Conservation (phyloP, 2,113 vertebrate species). For the Thamnophis sirtalis region DNA sequence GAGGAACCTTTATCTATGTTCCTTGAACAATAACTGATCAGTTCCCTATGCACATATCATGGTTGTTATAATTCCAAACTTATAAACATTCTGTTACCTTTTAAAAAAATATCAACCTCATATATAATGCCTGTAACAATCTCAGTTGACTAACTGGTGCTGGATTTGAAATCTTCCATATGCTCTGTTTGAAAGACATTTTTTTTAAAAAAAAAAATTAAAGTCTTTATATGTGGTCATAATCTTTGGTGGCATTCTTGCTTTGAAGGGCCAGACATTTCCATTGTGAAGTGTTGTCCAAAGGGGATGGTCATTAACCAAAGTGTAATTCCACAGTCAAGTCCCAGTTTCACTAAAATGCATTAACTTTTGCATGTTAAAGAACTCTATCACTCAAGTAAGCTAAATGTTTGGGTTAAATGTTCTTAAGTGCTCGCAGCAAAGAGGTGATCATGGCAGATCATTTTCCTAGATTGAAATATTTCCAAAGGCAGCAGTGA, state of each 20-base stretch:
- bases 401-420: constrained; percentile 61
- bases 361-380: constrained; percentile 43
- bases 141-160: background rate
- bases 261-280: background rate
- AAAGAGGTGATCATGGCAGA: constrained; percentile 30
- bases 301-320: constrained; percentile 34
- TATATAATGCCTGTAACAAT: accelerated
- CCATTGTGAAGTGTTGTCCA: constrained; percentile 30
- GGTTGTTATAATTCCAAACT: background rate
- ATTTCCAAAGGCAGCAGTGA: constrained; percentile 23
- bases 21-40: background rate
- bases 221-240: background rate
- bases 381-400: constrained; percentile 43
- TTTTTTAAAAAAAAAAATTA: background rate
- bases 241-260: constrained; percentile 3
- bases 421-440: constrained; percentile 37
- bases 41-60: background rate
- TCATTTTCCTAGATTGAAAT: constrained; percentile 33
- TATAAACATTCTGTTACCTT: background rate
- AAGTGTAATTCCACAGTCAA: constrained; percentile 47
- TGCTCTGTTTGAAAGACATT: background rate
- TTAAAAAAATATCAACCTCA: background rate
- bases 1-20: background rate
- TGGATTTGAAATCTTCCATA: background rate
- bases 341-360: constrained; percentile 44